Base-by-base conservation (phyloP, 2,113 vertebrate genomes). In the Potamarius usumacintae region DNA sequence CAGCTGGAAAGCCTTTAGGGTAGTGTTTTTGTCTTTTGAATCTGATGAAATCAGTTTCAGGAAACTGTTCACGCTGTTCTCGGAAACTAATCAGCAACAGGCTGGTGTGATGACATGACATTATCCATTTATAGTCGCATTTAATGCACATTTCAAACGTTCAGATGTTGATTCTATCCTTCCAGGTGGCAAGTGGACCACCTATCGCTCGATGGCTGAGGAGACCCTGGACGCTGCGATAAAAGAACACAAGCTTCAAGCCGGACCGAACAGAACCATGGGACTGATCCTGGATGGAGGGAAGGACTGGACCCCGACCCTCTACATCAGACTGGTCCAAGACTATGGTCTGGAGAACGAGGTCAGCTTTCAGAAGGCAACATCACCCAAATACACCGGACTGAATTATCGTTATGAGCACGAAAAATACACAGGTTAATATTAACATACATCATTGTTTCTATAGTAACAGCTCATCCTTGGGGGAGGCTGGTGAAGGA, bases 111-210 rank as follows among this genome's bases (percentile, higher is more conserved):
- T 69, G 65, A 20, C 71, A 48, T 22, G 34, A 20, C 42, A 34
- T 77, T n/a, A 53, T 78, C 22, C 20, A 27, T 57, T 55, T 57
- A 17, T 55, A 57, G n/a, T 18, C 52, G 7, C 30, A 62, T 42
- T 74, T 17, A 25, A 15, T 18, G 17, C 50, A 60, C 20, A 2
- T 85, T 65, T 18, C 25, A 6, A 22, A 20, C 14, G 18, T 42
- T 57, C 18, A 22, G 55, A 3, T 84, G 62, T 62, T 62, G 80
- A 25, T 67, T 83, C 22, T 86, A 6, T 69, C 17, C 34, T 91
- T 89, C 1, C 89, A 99, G 98, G 98, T 79, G 98, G 98, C 48
- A 99, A 99, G 93, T 99, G 98, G 98, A 99, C 98, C 0, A 99
- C 98, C 0, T 99, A 99, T 89, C 96, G 98, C 1, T 93, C 97